phyloP scores from a whole-genome alignment of 2,888 invertebrate species.

The Oegoconia quadripuncta region DNA sequence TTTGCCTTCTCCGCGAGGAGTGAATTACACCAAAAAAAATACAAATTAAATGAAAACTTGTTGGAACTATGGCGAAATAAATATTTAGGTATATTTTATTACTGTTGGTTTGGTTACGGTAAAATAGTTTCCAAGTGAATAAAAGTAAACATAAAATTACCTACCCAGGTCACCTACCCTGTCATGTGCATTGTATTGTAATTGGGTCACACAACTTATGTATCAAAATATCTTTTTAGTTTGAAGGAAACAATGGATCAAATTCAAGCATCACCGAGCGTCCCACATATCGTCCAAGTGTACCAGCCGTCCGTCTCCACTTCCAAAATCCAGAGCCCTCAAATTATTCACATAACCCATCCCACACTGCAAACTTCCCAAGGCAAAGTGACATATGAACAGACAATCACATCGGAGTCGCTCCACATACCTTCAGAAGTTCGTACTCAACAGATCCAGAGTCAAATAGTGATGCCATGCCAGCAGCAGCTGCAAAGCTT shows the following conservation, averaged over 20 bases:
- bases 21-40: too few species aligned
- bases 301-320: slow-evolving; percentile 46
- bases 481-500: slow-evolving; percentile 54
- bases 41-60: too few species aligned
- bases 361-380: slow-evolving; percentile 48
- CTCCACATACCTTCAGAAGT: slow-evolving; percentile 48
- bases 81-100: too few species aligned
- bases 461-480: slow-evolving; percentile 61
- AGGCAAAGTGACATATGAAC: slow-evolving; percentile 57
- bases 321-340: slow-evolving; percentile 41
- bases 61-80: too few species aligned
- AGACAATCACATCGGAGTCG: slow-evolving; percentile 49
- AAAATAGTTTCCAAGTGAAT: too few species aligned
- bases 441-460: slow-evolving; percentile 52
- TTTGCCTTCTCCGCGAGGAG: too few species aligned
- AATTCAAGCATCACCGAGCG: slow-evolving; percentile 41
- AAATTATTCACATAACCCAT: slow-evolving; percentile 53
- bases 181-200: too few species aligned
- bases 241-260: slow-evolving; percentile 50
- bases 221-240: background rate
- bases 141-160: too few species aligned
- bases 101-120: too few species aligned
- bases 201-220: too few species aligned
- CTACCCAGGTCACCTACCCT: too few species aligned
- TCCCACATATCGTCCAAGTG: slow-evolving; percentile 62